These are phyloP conservation scores for Halictus ligatus DNA, from an alignment of 2,888 invertebrate species.

Conservation along the genomic window DNA sequence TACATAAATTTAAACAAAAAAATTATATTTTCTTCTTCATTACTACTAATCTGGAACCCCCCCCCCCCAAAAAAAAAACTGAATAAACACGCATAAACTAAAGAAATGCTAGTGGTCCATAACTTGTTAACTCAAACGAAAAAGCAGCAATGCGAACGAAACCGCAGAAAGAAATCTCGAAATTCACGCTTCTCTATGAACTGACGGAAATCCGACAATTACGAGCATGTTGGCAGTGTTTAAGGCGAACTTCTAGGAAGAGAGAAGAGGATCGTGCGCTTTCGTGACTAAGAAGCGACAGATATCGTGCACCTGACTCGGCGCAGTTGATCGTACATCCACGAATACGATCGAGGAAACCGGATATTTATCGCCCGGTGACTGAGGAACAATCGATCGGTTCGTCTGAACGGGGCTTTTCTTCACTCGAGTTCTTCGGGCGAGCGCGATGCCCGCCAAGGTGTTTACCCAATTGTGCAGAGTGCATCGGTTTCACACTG, in stretches of 20 bases:
- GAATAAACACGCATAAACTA: neutral
- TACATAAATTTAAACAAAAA: neutral
- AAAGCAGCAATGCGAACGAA: neutral
- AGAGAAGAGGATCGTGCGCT: constrained; percentile 15
- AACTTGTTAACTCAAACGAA: neutral
- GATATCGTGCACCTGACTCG: neutral
- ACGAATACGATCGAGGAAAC: neutral
- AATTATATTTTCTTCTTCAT: neutral
- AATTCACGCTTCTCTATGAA: neutral
- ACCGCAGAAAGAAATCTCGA: neutral
- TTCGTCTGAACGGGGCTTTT: constrained; percentile 21
- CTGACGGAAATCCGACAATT: neutral
- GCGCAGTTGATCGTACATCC: neutral
- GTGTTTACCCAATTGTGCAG: constrained; percentile 25
- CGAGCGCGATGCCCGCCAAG: constrained; percentile 20
- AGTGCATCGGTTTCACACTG: constrained; percentile 86
- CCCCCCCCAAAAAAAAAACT: neutral
- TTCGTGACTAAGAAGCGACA: neutral
- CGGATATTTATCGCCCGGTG: constrained; percentile 17
- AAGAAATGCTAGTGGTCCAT: neutral
- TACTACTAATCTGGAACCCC: neutral
- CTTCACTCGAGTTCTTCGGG: constrained; percentile 22
- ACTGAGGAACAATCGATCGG: constrained; percentile 48
- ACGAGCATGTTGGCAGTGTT: constrained; percentile 29
- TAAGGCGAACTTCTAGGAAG: neutral